phyloP scores from a whole-genome alignment of 2,797 vertebrate genomes.

The Neosilurus mollespiculum region DNA sequence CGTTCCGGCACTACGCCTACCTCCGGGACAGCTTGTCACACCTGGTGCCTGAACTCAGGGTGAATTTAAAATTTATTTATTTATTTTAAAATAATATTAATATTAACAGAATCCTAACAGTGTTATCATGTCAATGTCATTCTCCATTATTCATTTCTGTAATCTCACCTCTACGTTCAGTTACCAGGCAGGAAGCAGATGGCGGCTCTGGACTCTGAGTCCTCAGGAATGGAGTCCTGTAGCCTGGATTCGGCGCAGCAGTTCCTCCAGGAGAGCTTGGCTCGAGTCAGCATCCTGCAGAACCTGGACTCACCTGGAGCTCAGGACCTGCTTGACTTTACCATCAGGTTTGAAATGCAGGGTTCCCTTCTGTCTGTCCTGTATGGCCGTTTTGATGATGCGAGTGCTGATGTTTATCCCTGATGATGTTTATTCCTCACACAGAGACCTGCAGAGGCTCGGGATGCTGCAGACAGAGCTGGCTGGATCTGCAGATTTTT shows the following conservation, averaged over 20 bases:
- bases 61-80: conserved; percentile 64
- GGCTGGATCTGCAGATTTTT: conserved; percentile 93
- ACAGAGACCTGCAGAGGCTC: conserved; percentile 89
- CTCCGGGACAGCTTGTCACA: conserved; percentile 95
- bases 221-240: conserved; percentile 67
- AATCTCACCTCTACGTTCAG: conserved; percentile 63
- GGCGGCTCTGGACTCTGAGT: conserved; percentile 63
- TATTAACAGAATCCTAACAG: no score
- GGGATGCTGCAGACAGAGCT: conserved; percentile 93
- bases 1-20: conserved; percentile 94
- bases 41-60: conserved; percentile 88
- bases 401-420: not conserved
- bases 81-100: no score
- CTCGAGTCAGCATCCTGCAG: conserved; percentile 86
- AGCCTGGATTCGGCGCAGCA: conserved; percentile 89
- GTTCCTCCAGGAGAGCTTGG: conserved; percentile 91
- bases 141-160: no score
- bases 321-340: conserved; percentile 91
- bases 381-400: not conserved
- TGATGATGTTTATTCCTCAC: not conserved
- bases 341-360: conserved; percentile 80
- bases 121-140: not conserved
- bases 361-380: not conserved
- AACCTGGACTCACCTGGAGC: conserved; percentile 86
- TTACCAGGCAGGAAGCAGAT: conserved; percentile 85